A percentile compares a stretch with the other conserved stretches of the same genome.
Evolutionary conservation across 2,888 invertebrate genomes (phyloP).

Genomic region (Sphaerophoria rueppellii): DNA sequence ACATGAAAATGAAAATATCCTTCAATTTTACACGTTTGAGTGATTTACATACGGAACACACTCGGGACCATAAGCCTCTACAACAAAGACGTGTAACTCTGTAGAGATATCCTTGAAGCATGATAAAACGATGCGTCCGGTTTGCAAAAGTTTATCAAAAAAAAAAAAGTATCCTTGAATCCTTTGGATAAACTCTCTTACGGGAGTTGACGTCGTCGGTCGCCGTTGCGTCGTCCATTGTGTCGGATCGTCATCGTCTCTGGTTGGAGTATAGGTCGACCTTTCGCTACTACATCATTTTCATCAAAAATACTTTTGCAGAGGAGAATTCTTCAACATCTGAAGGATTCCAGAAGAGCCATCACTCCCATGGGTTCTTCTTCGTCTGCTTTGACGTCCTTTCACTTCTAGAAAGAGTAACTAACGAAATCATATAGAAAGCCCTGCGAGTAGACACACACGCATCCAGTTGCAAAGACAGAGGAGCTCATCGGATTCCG

Average conservation of each 20-base stretch:
- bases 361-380: constrained; percentile 25
- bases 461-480: constrained; percentile 41
- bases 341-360: constrained; percentile 8
- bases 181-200: constrained; percentile 6
- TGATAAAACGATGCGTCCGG: constrained; percentile 49
- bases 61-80: neutral
- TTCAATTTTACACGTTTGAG: constrained; percentile 35
- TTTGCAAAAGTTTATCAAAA: neutral
- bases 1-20: constrained; percentile 9
- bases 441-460: constrained; percentile 20
- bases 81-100: neutral
- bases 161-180: neutral
- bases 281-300: constrained; percentile 20
- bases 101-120: constrained; percentile 36
- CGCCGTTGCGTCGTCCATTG: neutral
- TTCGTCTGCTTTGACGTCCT: neutral
- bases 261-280: neutral
- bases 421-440: neutral
- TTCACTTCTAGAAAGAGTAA: neutral
- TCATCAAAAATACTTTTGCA: constrained; percentile 23
- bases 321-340: constrained; percentile 8
- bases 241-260: no score
- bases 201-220: constrained; percentile 19
- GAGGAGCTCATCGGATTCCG: constrained; percentile 50
- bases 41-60: constrained; percentile 16